A percentile compares a stretch with the other conserved stretches of the same genome.
Conservation (phyloP, 2,113 vertebrate genomes). For the Quiscalus mexicanus region DNA sequence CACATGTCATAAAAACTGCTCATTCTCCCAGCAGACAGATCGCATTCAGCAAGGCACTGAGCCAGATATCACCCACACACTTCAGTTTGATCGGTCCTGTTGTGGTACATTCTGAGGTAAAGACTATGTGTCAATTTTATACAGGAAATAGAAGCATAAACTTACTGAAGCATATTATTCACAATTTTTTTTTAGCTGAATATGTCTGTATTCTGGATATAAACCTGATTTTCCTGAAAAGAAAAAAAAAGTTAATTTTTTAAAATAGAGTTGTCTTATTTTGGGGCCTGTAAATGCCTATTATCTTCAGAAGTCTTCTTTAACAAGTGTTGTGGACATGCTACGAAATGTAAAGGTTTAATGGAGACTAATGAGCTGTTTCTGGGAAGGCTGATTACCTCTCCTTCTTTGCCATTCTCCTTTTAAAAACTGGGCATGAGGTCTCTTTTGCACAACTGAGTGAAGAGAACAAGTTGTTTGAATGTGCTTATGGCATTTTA, state of each 20-base stretch:
- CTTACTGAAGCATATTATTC: background rate
- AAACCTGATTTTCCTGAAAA: background rate
- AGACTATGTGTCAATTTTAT: background rate
- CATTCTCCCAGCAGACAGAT: conserved; percentile 23
- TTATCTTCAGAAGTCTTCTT: background rate
- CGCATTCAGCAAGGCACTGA: background rate
- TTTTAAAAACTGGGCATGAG: background rate
- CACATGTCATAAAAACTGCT: conserved; percentile 22
- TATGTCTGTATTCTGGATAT: background rate
- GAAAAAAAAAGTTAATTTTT: background rate
- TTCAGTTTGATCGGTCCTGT: background rate
- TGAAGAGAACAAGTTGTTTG: background rate
- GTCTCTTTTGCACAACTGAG: background rate
- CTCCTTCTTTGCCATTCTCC: background rate
- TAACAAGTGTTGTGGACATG: background rate
- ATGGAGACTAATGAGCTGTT: background rate
- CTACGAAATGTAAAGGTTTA: background rate
- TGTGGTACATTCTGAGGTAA: background rate
- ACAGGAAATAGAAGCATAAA: background rate
- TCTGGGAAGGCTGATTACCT: background rate
- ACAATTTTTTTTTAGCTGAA: background rate
- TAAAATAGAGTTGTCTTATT: background rate
- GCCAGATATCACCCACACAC: conserved; percentile 11
- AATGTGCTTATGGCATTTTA: background rate
- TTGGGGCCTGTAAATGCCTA: background rate